Conservation (phyloP, 35 echinoderm and acorn worm species). For the Holothuria glaberrima region DNA sequence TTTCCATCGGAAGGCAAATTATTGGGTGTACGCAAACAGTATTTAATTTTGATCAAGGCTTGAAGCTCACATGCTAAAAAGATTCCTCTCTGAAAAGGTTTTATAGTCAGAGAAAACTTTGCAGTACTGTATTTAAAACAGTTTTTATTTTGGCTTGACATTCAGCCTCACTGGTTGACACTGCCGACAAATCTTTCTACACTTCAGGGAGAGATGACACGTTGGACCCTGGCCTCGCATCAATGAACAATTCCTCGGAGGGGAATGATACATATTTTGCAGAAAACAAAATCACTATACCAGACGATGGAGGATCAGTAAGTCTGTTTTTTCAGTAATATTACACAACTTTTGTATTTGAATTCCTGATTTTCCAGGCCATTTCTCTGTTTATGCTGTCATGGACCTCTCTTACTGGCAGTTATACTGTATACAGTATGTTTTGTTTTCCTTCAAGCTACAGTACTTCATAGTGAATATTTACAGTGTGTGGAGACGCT, state of each 20-base stretch:
- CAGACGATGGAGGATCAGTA: conserved; percentile 1
- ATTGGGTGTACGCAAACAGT: no score
- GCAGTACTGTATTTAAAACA: neutral
- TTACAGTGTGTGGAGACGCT: no score
- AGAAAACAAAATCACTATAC: conserved; percentile 24
- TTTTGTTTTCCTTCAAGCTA: no score
- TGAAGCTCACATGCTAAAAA: no score
- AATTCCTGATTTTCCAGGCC: neutral
- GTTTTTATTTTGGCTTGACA: conserved; percentile 22
- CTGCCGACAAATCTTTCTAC: conserved; percentile 19
- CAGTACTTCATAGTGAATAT: neutral
- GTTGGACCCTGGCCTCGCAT: neutral
- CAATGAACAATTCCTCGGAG: neutral
- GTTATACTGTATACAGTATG: neutral
- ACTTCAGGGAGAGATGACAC: neutral
- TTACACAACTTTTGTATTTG: no score
- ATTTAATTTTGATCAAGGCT: no score
- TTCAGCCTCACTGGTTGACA: conserved; percentile 31
- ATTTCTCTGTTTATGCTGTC: neutral
- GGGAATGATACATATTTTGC: conserved; percentile 24
- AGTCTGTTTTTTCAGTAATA: neutral
- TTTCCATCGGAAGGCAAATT: no score
- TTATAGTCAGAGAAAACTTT: no score
- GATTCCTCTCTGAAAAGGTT: no score
- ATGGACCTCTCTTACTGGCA: neutral